phyloP scores from a whole-genome alignment of 2,797 vertebrate genomes.

The Sebastes iracundus region DNA sequence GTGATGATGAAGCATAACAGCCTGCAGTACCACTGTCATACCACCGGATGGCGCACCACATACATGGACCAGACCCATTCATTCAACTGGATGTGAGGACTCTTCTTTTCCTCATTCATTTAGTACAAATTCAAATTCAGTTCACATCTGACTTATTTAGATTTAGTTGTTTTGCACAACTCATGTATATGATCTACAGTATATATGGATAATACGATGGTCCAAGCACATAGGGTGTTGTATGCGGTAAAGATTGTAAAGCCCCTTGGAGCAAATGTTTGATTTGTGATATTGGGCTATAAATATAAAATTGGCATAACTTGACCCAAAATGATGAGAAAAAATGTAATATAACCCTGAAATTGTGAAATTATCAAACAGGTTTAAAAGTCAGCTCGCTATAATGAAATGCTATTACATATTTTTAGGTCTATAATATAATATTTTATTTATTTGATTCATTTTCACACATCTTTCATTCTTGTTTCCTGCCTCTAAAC shows the following conservation, averaged over 20 bases:
- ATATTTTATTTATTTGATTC: too few species aligned
- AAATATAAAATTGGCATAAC: not conserved
- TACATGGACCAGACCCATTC: not conserved
- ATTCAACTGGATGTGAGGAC: not conserved
- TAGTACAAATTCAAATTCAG: not conserved
- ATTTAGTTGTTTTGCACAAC: too few species aligned
- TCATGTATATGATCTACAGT: too few species aligned
- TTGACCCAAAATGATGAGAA: not conserved
- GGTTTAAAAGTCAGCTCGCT: not conserved
- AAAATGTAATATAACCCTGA: not conserved
- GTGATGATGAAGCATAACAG: accelerated
- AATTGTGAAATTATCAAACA: not conserved
- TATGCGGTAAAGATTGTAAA: too few species aligned
- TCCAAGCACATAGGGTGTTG: too few species aligned
- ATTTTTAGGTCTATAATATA: too few species aligned
- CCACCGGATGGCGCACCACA: slow-evolving; percentile 8
- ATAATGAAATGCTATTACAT: not conserved
- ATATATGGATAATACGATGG: not conserved
- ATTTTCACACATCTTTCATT: too few species aligned
- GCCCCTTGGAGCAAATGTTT: too few species aligned
- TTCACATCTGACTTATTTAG: not conserved
- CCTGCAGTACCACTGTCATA: not conserved
- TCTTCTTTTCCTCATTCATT: not conserved
- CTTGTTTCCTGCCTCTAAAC: not conserved
- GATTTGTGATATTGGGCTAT: too few species aligned